phyloP scores from a whole-genome alignment of 2,797 vertebrate species.

The Poeciliopsis infans region DNA sequence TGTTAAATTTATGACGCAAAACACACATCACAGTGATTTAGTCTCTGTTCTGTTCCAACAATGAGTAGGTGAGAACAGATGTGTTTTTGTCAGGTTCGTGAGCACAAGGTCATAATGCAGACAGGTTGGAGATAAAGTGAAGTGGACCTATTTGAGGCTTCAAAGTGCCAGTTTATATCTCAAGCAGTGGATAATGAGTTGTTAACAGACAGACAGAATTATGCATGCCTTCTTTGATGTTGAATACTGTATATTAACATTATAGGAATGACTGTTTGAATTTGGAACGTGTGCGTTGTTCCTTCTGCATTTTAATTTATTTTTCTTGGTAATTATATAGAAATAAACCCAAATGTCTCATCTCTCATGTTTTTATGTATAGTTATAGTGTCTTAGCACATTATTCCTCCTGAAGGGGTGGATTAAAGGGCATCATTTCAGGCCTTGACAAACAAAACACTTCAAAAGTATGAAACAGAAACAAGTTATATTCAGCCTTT shows the following conservation, averaged over 20 bases:
- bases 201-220: conserved; percentile 52
- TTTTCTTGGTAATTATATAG: neutral
- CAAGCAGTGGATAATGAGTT: conserved; percentile 53
- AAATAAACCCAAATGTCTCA: neutral
- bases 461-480: neutral
- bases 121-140: conserved; percentile 72
- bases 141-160: conserved; percentile 72
- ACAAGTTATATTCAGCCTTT: neutral
- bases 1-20: conserved; percentile 19
- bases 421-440: neutral
- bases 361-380: neutral
- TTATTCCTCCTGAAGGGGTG: neutral
- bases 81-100: conserved; percentile 45
- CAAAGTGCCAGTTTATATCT: conserved; percentile 67
- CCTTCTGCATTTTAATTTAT: neutral
- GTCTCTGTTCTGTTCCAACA: conserved; percentile 25
- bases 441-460: too few relatives aligned
- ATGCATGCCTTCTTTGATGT: conserved; percentile 50
- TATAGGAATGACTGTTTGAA: conserved; percentile 11
- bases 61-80: conserved; percentile 36
- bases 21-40: conserved; percentile 26
- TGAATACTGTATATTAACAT: conserved; percentile 37
- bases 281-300: neutral
- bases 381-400: neutral
- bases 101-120: conserved; percentile 48